Conservation (phyloP, 2,888 invertebrate genomes). For the Girardia tigrina region DNA sequence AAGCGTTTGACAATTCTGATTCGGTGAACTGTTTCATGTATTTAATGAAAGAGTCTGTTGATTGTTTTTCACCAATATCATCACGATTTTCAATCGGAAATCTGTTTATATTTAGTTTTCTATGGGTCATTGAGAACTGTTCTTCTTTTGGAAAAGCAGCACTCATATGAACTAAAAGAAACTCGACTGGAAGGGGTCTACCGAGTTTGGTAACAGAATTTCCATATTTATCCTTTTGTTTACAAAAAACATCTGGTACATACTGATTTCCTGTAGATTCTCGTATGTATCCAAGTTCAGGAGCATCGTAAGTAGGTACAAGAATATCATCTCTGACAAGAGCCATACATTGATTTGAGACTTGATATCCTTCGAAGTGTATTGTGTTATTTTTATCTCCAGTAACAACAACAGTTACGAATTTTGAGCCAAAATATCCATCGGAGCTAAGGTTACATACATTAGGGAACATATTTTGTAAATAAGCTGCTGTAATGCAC, state of each 20-base stretch:
- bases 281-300: slow-evolving; percentile 84
- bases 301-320: slow-evolving; percentile 86
- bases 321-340: slow-evolving; percentile 80
- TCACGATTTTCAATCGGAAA: slow-evolving; percentile 71
- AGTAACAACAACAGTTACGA: slow-evolving; percentile 90
- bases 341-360: slow-evolving; percentile 93
- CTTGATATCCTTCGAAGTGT: slow-evolving; percentile 96
- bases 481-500: slow-evolving; percentile 84
- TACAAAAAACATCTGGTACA: slow-evolving; percentile 96
- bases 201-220: slow-evolving; percentile 84
- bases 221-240: slow-evolving; percentile 92
- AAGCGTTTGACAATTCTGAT: slow-evolving; percentile 58
- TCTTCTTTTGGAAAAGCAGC: slow-evolving; percentile 74
- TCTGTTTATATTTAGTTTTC: slow-evolving; percentile 51
- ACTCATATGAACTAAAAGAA: slow-evolving; percentile 86
- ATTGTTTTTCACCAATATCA: slow-evolving; percentile 48
- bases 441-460: slow-evolving; percentile 69
- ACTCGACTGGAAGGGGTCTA: slow-evolving; percentile 88
- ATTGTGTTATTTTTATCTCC: slow-evolving; percentile 75
- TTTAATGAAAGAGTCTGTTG: slow-evolving; percentile 34
- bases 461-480: slow-evolving; percentile 79
- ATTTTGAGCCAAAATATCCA: slow-evolving; percentile 89
- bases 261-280: slow-evolving; percentile 83
- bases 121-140: slow-evolving; percentile 60
- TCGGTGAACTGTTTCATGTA: slow-evolving; percentile 45